Evolutionary conservation across 2,888 invertebrate species (phyloP).

Genomic region (Petrophora chlorosata): DNA sequence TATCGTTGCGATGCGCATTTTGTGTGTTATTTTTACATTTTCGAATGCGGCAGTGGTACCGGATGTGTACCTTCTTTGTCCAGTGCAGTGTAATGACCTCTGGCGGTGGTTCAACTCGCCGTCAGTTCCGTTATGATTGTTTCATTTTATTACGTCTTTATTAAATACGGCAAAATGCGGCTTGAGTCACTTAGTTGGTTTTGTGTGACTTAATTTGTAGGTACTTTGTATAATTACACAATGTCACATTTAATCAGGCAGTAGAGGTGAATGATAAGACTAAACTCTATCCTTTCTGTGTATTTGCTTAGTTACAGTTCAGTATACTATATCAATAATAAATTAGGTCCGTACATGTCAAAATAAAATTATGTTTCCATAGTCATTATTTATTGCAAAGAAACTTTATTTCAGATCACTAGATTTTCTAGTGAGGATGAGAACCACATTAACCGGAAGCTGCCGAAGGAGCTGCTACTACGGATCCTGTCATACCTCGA

Average conservation of each 20-base stretch:
- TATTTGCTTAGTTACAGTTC: too few relatives aligned
- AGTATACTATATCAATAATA: too few relatives aligned
- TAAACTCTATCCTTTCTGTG: too few relatives aligned
- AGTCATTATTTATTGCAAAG: too few relatives aligned
- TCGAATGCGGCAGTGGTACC: conserved; percentile 26
- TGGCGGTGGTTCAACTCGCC: conserved; percentile 55
- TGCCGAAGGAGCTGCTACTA: conserved; percentile 97
- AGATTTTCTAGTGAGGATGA: conserved; percentile 91
- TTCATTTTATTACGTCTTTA: conserved; percentile 33
- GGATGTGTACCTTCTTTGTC: conserved; percentile 53
- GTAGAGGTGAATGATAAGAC: too few relatives aligned
- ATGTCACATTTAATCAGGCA: too few relatives aligned
- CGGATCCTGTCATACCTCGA: conserved; percentile 98
- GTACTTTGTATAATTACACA: too few relatives aligned
- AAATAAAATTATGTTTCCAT: too few relatives aligned
- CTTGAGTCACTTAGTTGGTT: neutral
- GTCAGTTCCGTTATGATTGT: conserved; percentile 56
- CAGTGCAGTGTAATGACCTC: conserved; percentile 59
- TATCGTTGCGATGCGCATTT: conserved; percentile 30
- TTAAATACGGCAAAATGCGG: conserved; percentile 1
- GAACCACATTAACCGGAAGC: conserved; percentile 94
- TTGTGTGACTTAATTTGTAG: too few relatives aligned
- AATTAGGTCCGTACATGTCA: too few relatives aligned
- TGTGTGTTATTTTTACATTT: conserved; percentile 30
- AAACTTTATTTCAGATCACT: conserved; percentile 86